Evolutionary conservation across 1,140 invertebrate species (phyloP), one percentile per base, ranked within the genome.

Genomic region (Hesperophylax magnus): DNA sequence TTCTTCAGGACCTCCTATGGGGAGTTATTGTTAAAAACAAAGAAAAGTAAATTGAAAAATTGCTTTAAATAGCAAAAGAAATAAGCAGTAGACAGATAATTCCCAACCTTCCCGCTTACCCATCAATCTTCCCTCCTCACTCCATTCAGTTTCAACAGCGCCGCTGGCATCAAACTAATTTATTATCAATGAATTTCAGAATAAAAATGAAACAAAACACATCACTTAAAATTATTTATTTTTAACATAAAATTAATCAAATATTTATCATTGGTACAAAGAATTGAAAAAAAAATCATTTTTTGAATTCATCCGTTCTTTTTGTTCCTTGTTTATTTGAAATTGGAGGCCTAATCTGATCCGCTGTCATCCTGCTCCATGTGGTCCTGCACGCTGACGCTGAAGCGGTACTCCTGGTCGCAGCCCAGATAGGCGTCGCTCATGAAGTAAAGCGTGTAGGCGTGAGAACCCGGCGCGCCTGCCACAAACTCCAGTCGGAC

Each of bases 381-480:
- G 56, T 93, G 93, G 65, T 95, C 95, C 2, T 92, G 92, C 27
- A 98, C 95, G 84, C 95, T 93, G 24, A 98, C 94, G 1, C 91
- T 93, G 87, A 98, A 96, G 86, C 95, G 95, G 86, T 98, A 98
- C 89, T 99, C 98, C 87, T 99, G 98, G 92, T 99, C 98, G 86
- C 97, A 99, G 15, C 98, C 98, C 85, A 99, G 93, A 87, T 99
- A 99, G 0, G 98, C 96, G 89, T 99, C 99, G 87, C 97, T 98
- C 98, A 99, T 99, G 88, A 98, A 99, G 90, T 98, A 99, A 52
- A 99, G 89, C 0, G 96, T 98, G 87, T 99, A 99, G 17, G 94
- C 94, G 88, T 98, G 94, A 81, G 94, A 93, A 24, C 95, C 94
- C 54, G 95, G 92, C 86, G 92, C 92, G 2, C 97, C 97, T 0